Evolutionary conservation across 2,113 vertebrate genomes (phyloP).

Genomic region (Brienomyrus brachyistius): DNA sequence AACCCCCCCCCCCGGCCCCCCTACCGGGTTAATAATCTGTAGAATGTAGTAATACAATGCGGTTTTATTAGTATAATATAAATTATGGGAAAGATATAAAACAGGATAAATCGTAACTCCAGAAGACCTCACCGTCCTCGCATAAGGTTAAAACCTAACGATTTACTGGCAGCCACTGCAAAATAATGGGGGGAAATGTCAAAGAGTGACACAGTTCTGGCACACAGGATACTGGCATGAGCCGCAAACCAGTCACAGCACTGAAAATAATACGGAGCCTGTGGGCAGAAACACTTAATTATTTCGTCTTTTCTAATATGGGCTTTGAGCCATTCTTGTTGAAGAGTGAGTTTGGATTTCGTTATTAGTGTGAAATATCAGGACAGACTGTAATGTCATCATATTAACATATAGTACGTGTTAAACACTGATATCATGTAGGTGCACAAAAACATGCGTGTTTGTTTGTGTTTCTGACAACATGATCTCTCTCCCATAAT

Average conservation of each 20-base stretch:
- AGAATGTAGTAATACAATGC: neutral
- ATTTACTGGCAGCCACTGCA: neutral
- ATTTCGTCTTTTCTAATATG: neutral
- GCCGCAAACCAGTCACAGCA: neutral
- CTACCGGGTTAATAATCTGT: neutral
- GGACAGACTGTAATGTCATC: neutral
- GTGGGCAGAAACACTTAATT: neutral
- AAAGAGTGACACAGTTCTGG: neutral
- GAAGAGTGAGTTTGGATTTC: neutral
- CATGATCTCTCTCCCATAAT: neutral
- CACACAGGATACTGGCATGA: neutral
- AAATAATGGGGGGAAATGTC: neutral
- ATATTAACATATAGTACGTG: neutral
- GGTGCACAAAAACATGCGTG: neutral
- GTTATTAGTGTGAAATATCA: neutral
- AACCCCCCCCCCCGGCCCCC: neutral
- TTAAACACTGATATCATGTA: neutral
- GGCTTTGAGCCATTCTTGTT: neutral
- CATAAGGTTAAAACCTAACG: neutral
- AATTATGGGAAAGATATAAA: constrained; percentile 2
- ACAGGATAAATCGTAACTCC: neutral
- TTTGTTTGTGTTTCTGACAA: neutral
- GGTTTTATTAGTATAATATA: neutral
- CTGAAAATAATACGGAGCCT: neutral
- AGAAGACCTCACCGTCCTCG: neutral